Percentiles rank a stretch among this genome's conserved stretches.
Conservation (phyloP, 2,797 vertebrate species). For the Parauchenoglanis punctatus region DNA sequence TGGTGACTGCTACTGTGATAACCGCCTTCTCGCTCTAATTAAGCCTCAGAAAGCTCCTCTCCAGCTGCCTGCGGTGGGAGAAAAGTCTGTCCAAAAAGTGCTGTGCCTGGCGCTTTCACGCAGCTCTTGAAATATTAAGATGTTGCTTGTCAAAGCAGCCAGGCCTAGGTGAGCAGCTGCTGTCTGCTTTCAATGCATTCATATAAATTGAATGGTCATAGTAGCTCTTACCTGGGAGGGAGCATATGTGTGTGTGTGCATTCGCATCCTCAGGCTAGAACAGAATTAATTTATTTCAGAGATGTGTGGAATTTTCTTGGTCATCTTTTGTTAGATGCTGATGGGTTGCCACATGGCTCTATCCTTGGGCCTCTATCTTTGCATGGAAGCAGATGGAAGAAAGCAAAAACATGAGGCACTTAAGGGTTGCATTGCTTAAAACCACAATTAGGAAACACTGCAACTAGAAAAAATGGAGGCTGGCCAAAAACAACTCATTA, state of each 20-base stretch:
- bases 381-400: conserved; percentile 41
- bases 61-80: conserved; percentile 64
- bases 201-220: conserved; percentile 46
- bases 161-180: conserved; percentile 66
- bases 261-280: conserved; percentile 30
- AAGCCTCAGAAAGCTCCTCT: conserved; percentile 72
- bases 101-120: conserved; percentile 49
- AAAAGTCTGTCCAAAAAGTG: conserved; percentile 51
- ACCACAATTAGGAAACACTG: conserved; percentile 20
- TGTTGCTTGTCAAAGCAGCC: conserved; percentile 62
- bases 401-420: conserved; percentile 11
- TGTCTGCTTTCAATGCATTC: conserved; percentile 64
- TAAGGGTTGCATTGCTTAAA: conserved; percentile 29
- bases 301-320: conserved; percentile 18
- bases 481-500: conserved; percentile 32
- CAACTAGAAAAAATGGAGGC: background rate
- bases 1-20: conserved; percentile 66
- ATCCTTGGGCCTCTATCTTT: conserved; percentile 34
- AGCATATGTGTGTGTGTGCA: conserved; percentile 5
- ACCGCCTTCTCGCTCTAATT: conserved; percentile 77
- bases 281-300: conserved; percentile 32
- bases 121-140: conserved; percentile 74
- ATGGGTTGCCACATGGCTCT: conserved; percentile 49
- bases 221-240: conserved; percentile 23
- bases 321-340: conserved; percentile 28